Evolutionary conservation across 1,140 invertebrate species (phyloP).

Genomic region (Rhynchophorus ferrugineus): DNA sequence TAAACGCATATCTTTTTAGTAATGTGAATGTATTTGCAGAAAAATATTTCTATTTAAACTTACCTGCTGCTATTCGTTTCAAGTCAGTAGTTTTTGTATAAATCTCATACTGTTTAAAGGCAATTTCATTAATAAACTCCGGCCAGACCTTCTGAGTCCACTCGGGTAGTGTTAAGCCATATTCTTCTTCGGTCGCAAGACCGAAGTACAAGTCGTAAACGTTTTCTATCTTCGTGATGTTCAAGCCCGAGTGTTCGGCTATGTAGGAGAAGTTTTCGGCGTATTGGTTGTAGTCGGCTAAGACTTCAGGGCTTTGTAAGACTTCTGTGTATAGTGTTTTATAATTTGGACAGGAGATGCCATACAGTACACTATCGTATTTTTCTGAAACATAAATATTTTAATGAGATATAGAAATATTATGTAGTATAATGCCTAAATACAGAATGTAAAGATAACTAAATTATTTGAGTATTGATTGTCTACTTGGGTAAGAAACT

Average conservation of each 20-base stretch:
- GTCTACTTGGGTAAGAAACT: too few relatives aligned
- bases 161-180: constrained; percentile 49
- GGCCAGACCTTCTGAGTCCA: constrained; percentile 56
- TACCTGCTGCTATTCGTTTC: constrained; percentile 22
- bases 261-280: constrained; percentile 19
- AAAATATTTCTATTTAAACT: too few relatives aligned
- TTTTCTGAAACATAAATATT: constrained; percentile 18
- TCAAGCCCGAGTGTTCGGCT: constrained; percentile 21
- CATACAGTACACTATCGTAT: constrained; percentile 31
- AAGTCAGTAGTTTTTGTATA: constrained; percentile 20
- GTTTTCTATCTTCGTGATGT: constrained; percentile 16
- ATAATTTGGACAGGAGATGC: constrained; percentile 22
- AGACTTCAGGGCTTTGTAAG: constrained; percentile 5
- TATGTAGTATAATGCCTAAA: too few relatives aligned
- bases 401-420: neutral
- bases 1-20: too few relatives aligned
- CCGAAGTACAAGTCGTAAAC: constrained; percentile 26
- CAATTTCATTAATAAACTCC: constrained; percentile 35
- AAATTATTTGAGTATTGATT: too few relatives aligned
- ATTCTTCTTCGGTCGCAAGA: constrained; percentile 40
- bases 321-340: constrained; percentile 12
- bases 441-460: too few relatives aligned
- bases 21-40: too few relatives aligned
- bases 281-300: constrained; percentile 13
- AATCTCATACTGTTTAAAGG: constrained; percentile 22